Base-by-base conservation (phyloP, 2,888 invertebrate genomes). In the Smittia sp. region DNA sequence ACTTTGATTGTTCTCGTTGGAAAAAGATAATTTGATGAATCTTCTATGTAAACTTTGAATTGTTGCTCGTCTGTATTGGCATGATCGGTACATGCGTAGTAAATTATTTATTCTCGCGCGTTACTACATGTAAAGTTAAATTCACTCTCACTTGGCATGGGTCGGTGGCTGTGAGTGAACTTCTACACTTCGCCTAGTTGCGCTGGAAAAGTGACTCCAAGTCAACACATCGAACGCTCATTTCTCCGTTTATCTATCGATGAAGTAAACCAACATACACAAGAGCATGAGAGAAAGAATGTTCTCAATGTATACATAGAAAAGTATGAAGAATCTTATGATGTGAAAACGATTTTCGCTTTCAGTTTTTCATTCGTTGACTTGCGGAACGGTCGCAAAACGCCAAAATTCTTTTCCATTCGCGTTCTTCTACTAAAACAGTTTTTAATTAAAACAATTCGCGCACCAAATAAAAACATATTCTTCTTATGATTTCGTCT, bases 311-410 rank as follows among this genome's bases (percentile, higher is more conserved):
- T 25, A 27, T n/a, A 27, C 25, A 63, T 13, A 4, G 27, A 25
- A 63, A 24, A 25, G 3, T 22, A 27, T 4, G 18, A 58, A 58
- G 22, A 58, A 4, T 63, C 63, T 63, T 27, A 15, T 24, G 9
- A 2, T 13, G 63, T 63, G 25, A 24, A 58, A 18, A 22, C 6
- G 58, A 58, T 58, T 58, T 58, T 58, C 58, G 58, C 58, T 63
- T 63, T 63, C 63, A 63, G 63, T 63, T 63, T 63, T 63, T 63
- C 63, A 63, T 39, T 72, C 72, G 72, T 52, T 38, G 62, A 32
- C 52, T 22, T 54, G 39, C 25, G 72, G 72, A 72, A 54, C 58
- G 72, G 54, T 69, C 72, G 62, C 62, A 72, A 62, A 27, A 27
- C 58, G 22, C 63, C 4, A 27, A 25, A 63, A 63, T 63, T 63